phyloP scores from a whole-genome alignment of 2,797 vertebrate genomes.

The Pangasius mekongensis region DNA sequence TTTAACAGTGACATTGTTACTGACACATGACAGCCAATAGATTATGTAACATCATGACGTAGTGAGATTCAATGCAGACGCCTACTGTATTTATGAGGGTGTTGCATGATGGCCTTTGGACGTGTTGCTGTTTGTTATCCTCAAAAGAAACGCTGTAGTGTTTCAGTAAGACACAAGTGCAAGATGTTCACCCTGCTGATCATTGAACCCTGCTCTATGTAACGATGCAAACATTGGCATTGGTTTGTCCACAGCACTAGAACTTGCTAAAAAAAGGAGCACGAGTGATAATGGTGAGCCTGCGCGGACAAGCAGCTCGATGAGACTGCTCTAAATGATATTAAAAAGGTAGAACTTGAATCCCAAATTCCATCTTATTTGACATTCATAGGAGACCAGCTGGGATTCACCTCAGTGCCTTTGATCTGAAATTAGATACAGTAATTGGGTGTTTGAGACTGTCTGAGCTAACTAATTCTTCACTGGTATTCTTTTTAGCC shows the following conservation, averaged over 20 bases:
- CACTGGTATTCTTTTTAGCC: not conserved
- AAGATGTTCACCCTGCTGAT: too few species aligned
- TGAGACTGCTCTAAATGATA: constrained; percentile 72
- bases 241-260: constrained; percentile 81
- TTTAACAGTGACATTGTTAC: too few species aligned
- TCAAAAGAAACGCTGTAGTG: too few species aligned
- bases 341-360: constrained; percentile 70
- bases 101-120: too few species aligned
- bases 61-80: constrained; percentile 35
- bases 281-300: constrained; percentile 80
- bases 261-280: constrained; percentile 80
- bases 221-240: constrained; percentile 82
- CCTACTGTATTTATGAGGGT: too few species aligned
- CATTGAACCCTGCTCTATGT: not conserved
- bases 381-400: not conserved
- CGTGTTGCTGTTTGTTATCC: too few species aligned
- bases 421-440: not conserved
- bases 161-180: too few species aligned
- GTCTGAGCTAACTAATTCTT: not conserved
- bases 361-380: not conserved
- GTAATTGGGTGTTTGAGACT: not conserved
- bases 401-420: not conserved
- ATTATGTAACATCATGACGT: too few species aligned
- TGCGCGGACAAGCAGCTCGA: constrained; percentile 72
- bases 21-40: too few species aligned